Percentiles rank a stretch among this genome's conserved stretches.
These are phyloP conservation scores for Typhlomys cinereus DNA, from an alignment of 2,113 vertebrate species.

Conservation along the genomic window DNA sequence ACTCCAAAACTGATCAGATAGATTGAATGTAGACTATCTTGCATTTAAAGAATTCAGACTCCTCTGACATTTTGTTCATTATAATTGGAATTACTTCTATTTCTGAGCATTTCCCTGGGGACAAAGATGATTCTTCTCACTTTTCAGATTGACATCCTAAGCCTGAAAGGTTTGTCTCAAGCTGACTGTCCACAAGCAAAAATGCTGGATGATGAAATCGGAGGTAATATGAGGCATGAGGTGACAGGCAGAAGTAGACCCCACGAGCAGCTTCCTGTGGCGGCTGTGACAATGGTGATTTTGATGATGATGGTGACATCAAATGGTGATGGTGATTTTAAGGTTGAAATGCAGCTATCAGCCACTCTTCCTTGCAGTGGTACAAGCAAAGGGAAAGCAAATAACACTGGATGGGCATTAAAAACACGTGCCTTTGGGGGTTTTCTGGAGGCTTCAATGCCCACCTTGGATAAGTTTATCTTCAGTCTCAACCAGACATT, in stretches of 20 bases:
- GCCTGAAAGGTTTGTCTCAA: background rate
- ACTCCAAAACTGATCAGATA: background rate
- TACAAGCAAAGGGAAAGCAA: background rate
- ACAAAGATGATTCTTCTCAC: background rate
- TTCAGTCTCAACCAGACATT: background rate
- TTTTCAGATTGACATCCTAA: constrained; percentile 32
- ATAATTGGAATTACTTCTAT: background rate
- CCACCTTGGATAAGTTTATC: background rate
- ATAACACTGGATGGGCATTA: background rate
- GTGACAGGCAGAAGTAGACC: background rate
- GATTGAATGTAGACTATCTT: background rate
- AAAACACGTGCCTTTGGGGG: background rate
- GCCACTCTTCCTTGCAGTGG: background rate
- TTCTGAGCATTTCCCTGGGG: background rate
- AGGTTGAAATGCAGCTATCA: background rate
- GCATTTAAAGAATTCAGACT: background rate
- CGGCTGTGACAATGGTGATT: background rate
- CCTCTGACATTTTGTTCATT: background rate
- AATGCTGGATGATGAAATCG: background rate
- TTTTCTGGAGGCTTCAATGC: background rate
- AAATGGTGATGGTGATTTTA: background rate
- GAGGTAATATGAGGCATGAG: background rate
- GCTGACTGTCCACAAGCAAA: background rate
- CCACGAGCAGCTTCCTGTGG: background rate
- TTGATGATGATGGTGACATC: background rate